Conservation (phyloP, 2,888 invertebrate genomes). For the Oscheius sp. region DNA sequence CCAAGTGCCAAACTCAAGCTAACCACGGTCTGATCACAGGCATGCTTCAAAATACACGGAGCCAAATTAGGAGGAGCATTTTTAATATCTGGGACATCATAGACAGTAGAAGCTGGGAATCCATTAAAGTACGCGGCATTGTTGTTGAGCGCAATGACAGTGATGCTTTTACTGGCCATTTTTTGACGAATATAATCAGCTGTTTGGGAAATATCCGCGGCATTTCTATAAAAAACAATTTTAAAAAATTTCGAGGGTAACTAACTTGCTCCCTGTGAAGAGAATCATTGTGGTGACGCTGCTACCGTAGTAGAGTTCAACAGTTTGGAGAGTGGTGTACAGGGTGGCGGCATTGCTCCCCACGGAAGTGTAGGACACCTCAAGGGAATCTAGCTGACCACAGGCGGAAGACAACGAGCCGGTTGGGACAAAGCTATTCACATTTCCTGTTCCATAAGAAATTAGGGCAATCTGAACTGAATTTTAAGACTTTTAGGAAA, state of each 20-base stretch:
- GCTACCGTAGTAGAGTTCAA: not conserved
- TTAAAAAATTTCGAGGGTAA: too few species aligned
- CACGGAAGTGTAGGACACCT: not conserved
- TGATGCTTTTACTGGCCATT: not conserved
- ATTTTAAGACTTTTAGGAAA: too few species aligned
- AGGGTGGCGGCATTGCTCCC: not conserved
- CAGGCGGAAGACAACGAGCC: not conserved
- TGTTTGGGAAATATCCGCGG: not conserved
- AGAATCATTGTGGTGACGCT: not conserved
- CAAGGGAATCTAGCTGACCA: not conserved
- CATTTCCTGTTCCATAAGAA: conserved; percentile 1
- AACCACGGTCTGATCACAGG: not conserved
- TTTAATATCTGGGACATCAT: conserved; percentile 7
- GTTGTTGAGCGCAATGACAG: not conserved
- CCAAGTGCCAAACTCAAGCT: not conserved
- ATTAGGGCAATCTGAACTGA: not conserved
- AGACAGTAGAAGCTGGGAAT: conserved; percentile 18
- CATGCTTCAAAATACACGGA: conserved; percentile 24
- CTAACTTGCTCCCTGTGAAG: not conserved
- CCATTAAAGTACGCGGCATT: not conserved
- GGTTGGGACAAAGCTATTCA: not conserved
- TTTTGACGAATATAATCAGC: conserved; percentile 5
- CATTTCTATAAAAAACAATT: too few species aligned
- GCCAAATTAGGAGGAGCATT: conserved; percentile 26
- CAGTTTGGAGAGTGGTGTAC: not conserved